Base-by-base conservation (phyloP, 2,888 invertebrate genomes). In the Caenorhabditis sp. region DNA sequence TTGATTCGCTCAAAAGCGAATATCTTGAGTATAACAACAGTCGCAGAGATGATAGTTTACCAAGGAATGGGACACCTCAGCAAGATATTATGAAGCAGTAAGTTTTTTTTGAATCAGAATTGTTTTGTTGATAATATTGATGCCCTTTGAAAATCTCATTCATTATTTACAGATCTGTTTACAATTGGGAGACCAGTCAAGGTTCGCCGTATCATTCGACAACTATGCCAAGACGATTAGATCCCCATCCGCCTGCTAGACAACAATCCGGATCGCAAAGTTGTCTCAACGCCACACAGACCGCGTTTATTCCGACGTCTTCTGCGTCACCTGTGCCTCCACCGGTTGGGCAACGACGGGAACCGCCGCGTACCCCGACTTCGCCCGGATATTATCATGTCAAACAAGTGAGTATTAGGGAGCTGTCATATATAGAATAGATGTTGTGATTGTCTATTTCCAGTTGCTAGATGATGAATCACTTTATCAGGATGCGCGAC, bases 1-100 rank as follows among this genome's bases (percentile, higher is more conserved):
- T 73, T 59, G 84, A 83, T 56, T 79, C 80, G 10, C 50, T 77
- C 63, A 81, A 80, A 56, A 79, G 78, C 14, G 81, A 81, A 50
- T 81, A 81, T 50, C 65, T 77, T 0, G 80, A 80, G 8, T 78
- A 76, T 36, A 65, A 38, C 27, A 21, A 8, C 8, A 38, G 14
- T 1, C 7, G 54, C 4, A 8, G 50, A n/a, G 36, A 57, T 5
- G 63, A 66, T 27, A 67, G 73, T 66, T 36, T 75, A 12, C 63
- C 75, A n/a, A 66, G 72, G 49, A 66, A 56, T 59, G 20, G 58
- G 3, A 68, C n/a, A 23, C 57, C 12, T 26, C 7, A 7, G 17
- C 43, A 56, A 7, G 56, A 58, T 36, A 26, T 27, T 17, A 36
- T 38, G 58, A 58, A 36, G 10, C 38, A 59, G 31, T 31, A 10